phyloP scores from a whole-genome alignment of 2,113 vertebrate genomes.

The Forbesichthys papilliferus region DNA sequence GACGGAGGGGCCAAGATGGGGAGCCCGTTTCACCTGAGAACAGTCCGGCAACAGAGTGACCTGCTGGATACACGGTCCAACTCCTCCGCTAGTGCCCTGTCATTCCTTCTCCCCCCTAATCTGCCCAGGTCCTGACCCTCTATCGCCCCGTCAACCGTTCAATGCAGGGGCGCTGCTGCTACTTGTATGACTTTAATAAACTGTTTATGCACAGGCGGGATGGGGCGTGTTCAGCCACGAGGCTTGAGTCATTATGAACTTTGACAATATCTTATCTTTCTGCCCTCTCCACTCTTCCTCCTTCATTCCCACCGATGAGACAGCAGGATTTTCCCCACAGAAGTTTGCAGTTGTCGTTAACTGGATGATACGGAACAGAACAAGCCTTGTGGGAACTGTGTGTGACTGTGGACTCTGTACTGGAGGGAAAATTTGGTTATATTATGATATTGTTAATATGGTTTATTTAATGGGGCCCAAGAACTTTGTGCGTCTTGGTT shows the following conservation, averaged over 20 bases:
- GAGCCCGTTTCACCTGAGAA: constrained; percentile 74
- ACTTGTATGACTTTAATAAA: constrained; percentile 82
- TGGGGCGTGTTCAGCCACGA: constrained; percentile 56
- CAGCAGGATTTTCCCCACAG: constrained; percentile 12
- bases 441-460: constrained; percentile 61
- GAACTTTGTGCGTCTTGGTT: constrained; percentile 66
- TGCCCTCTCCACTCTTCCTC: constrained; percentile 34
- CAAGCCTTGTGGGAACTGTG: constrained; percentile 16
- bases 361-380: constrained; percentile 35
- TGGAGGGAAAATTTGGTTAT: constrained; percentile 45
- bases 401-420: constrained; percentile 28
- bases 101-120: constrained; percentile 33
- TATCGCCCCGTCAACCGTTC: constrained; percentile 59
- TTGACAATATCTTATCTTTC: constrained; percentile 38
- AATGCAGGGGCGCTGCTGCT: constrained; percentile 87
- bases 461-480: constrained; percentile 71
- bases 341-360: constrained; percentile 48
- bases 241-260: constrained; percentile 54
- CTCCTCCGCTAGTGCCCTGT: constrained; percentile 30
- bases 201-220: constrained; percentile 76
- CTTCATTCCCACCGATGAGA: constrained; percentile 50
- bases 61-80: constrained; percentile 38
- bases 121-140: constrained; percentile 20
- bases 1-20: constrained; percentile 82
- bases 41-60: constrained; percentile 80